Base-by-base conservation (phyloP, 2,888 invertebrate species). In the Aspidiotus destructor region DNA sequence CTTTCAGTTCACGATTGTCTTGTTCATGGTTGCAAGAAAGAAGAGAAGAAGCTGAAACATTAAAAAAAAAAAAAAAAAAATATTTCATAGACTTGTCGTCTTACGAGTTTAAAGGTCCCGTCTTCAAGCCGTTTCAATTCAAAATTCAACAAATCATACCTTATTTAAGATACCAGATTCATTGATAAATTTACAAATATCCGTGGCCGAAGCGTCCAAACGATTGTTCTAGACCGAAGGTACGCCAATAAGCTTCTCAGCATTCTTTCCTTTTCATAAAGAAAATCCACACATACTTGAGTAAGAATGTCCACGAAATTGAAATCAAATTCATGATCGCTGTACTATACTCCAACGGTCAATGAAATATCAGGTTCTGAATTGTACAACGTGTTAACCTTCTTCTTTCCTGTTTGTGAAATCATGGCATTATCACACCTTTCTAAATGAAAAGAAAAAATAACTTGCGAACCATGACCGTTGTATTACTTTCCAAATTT, bases 341-440 rank as follows among this genome's bases (percentile, higher is more conserved):
- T 92, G 77, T 96, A 98, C 94, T 95, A 98, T 6, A 95, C 91
- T 11, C 99, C 99, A 13, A 99, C 99, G 28, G 97, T 97, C 57
- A 99, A 86, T 0, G 95, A 88, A 72, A 88, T 84, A 77, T 98
- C 97, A 17, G 98, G 96, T 78, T 96, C 94, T 71, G 98, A 79
- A 77, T 95, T 88, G 75, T 86, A 96, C 0, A 99, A 80, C 93
- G 99, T 98, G 76, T 97, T 99, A 0, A 97, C 92, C 78, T 95
- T 96, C 78, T 95, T 97, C 77, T 94, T 96, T 69, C 92, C 88
- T 7, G 94, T 94, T 86, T 92, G 75, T 52, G 80, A 79, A 63
- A 64, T 72, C 57, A 17, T n/a, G n/a, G n/a, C n/a, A n/a, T n/a
- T n/a, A n/a, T n/a, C n/a, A n/a, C n/a, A n/a, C n/a, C n/a, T n/a